phyloP scores from a whole-genome alignment of 2,797 vertebrate species.

The Vespertilio murinus region DNA sequence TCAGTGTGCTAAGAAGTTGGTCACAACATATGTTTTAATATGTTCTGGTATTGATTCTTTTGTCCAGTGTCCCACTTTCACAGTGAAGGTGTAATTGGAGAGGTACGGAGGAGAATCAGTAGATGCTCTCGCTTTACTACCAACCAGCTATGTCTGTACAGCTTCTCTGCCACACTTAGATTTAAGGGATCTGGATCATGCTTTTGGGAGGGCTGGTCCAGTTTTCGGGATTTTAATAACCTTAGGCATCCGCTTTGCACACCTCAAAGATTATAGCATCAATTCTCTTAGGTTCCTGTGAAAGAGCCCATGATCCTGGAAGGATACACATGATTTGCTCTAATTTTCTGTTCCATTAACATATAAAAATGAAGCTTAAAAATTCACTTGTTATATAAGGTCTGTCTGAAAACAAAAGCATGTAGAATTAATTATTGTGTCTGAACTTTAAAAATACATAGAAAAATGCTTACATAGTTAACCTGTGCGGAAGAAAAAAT shows the following conservation, averaged over 20 bases:
- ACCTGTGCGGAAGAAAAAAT: background rate
- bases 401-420: conserved; percentile 5
- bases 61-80: conserved; percentile 80
- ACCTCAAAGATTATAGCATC: conserved; percentile 67
- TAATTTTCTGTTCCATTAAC: background rate
- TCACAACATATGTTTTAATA: conserved; percentile 79
- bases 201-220: background rate
- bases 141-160: conserved; percentile 12
- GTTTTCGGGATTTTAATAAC: background rate
- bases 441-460: background rate
- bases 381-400: background rate
- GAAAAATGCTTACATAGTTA: conserved; percentile 1
- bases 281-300: background rate
- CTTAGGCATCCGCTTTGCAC: background rate
- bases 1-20: conserved; percentile 74
- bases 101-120: conserved; percentile 81
- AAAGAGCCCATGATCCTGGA: background rate
- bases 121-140: conserved; percentile 75
- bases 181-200: conserved; percentile 23
- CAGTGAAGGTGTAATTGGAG: conserved; percentile 79
- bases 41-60: conserved; percentile 81
- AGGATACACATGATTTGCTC: background rate
- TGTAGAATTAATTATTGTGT: conserved; percentile 9
- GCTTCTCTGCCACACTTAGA: background rate
- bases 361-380: background rate